A percentile compares a stretch with the other conserved stretches of the same genome.
Evolutionary conservation across 2,888 invertebrate genomes (phyloP).

Genomic region (Apamea epomidion): DNA sequence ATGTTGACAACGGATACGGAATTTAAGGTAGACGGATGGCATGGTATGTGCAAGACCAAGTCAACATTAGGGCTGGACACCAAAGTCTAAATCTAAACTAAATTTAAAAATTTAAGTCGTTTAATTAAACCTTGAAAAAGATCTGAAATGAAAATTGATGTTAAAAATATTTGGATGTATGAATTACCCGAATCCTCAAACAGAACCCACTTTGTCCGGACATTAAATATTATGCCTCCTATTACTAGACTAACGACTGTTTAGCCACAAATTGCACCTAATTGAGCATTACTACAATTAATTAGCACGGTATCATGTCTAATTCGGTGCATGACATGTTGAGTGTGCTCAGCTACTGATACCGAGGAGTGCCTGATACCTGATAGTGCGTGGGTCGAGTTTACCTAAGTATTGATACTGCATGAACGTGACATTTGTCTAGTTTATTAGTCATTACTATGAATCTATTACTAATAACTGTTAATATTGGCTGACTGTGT

Average conservation of each 20-base stretch:
- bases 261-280: slow-evolving; percentile 52
- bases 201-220: slow-evolving; percentile 6
- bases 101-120: background rate
- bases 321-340: slow-evolving; percentile 48
- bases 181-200: background rate
- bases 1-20: background rate
- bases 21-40: background rate
- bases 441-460: slow-evolving; percentile 12
- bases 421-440: slow-evolving; percentile 40
- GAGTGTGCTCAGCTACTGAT: slow-evolving; percentile 4
- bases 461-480: slow-evolving; percentile 24
- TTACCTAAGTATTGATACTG: slow-evolving; percentile 14
- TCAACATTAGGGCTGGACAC: background rate
- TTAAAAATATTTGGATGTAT: background rate
- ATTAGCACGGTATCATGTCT: slow-evolving; percentile 45
- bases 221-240: background rate
- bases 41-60: background rate
- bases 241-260: slow-evolving; percentile 16
- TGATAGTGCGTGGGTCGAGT: slow-evolving; percentile 11
- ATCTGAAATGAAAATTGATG: background rate
- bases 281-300: slow-evolving; percentile 51
- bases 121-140: background rate
- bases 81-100: background rate
- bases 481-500: slow-evolving; percentile 2
- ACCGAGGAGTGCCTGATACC: background rate